Evolutionary conservation across 2,888 invertebrate species (phyloP).

Genomic region (Cartodere bifasciata): DNA sequence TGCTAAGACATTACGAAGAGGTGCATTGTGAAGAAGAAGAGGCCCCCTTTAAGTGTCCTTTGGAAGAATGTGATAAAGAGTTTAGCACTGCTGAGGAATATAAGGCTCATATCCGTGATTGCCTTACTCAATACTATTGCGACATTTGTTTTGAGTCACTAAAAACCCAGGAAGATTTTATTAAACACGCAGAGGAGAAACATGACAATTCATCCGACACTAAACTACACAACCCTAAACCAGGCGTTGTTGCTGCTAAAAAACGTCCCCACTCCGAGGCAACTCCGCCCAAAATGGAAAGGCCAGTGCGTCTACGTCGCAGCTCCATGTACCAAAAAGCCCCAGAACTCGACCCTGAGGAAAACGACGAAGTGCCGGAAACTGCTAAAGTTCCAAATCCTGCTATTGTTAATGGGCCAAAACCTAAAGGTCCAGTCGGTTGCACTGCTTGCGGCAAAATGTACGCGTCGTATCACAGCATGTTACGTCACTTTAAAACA

Average conservation of each 20-base stretch:
- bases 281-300: conserved; percentile 14
- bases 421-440: conserved; percentile 19
- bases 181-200: conserved; percentile 25
- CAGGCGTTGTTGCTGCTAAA: conserved; percentile 25
- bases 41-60: conserved; percentile 22
- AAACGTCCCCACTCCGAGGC: conserved; percentile 14
- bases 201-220: conserved; percentile 21
- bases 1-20: conserved; percentile 28
- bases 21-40: conserved; percentile 22
- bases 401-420: conserved; percentile 25
- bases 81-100: conserved; percentile 28
- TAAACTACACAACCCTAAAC: conserved; percentile 27
- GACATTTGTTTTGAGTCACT: conserved; percentile 30
- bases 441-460: conserved; percentile 45
- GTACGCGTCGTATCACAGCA: conserved; percentile 42
- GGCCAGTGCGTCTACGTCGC: conserved; percentile 15
- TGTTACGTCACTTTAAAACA: conserved; percentile 44
- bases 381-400: conserved; percentile 25
- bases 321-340: conserved; percentile 15
- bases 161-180: conserved; percentile 26
- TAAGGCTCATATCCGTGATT: conserved; percentile 29
- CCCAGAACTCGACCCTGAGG: conserved; percentile 24
- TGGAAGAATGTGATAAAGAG: conserved; percentile 23
- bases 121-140: conserved; percentile 30
- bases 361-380: conserved; percentile 34